Percentiles rank a stretch among this genome's conserved stretches.
phyloP scores from a whole-genome alignment of 2,113 vertebrate species.

The Phocoena sinus region DNA sequence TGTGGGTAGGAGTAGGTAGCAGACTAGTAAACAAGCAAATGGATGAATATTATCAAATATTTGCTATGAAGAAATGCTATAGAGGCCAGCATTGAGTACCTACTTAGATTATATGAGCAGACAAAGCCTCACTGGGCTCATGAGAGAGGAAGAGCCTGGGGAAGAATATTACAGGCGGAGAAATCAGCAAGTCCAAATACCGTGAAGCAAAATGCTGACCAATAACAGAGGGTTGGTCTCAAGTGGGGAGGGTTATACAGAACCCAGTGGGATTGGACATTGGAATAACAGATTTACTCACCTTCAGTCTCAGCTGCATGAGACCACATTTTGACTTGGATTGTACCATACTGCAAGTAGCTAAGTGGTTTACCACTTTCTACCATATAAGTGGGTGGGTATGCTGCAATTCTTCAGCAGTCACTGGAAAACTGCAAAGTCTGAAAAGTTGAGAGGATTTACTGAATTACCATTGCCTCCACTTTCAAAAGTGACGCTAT shows the following conservation, averaged over 20 bases:
- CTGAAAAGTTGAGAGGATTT: background rate
- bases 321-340: background rate
- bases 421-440: background rate
- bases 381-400: fast-evolving
- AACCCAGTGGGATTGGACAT: background rate
- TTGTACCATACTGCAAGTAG: background rate
- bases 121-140: background rate
- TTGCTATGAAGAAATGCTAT: background rate
- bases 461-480: background rate
- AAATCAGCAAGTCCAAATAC: background rate
- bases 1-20: background rate
- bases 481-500: background rate
- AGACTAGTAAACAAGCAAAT: background rate
- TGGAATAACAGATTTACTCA: background rate
- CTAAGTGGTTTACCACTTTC: background rate
- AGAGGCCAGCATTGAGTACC: background rate
- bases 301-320: background rate
- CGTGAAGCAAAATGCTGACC: background rate
- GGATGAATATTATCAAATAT: background rate
- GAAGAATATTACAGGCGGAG: background rate
- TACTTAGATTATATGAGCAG: background rate
- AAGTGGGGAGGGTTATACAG: background rate
- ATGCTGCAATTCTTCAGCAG: background rate
- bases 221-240: background rate
- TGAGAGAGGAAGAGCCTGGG: background rate